phyloP scores from a whole-genome alignment of 2,797 vertebrate genomes.

The Babyrousa celebensis region DNA sequence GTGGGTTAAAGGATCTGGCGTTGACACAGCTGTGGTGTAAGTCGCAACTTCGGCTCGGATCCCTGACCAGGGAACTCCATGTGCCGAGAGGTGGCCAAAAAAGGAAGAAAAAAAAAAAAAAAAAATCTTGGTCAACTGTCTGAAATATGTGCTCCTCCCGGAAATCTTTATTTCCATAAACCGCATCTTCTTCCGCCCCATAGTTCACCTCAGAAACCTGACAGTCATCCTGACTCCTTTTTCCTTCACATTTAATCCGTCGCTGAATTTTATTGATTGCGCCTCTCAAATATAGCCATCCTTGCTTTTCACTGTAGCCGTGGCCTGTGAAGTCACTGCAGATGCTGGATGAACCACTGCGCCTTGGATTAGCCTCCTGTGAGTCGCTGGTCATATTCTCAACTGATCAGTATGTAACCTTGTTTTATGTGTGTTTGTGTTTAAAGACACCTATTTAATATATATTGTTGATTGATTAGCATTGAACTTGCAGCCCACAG shows the following conservation, averaged over 20 bases:
- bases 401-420: neutral
- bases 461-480: slow-evolving; percentile 7
- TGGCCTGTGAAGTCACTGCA: neutral
- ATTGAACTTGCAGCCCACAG: neutral
- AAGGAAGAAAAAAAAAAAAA: neutral
- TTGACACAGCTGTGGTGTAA: too few relatives aligned
- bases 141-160: neutral
- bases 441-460: neutral
- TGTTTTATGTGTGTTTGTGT: slow-evolving; percentile 32
- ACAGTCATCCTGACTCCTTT: neutral
- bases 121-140: neutral
- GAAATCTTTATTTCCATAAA: neutral
- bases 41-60: too few relatives aligned
- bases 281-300: neutral
- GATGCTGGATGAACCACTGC: neutral
- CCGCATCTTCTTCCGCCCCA: neutral
- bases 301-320: neutral
- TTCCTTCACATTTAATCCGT: slow-evolving; percentile 31
- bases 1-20: too few relatives aligned
- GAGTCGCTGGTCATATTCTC: neutral
- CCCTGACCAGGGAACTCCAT: too few relatives aligned
- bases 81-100: too few relatives aligned
- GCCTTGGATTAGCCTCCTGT: neutral
- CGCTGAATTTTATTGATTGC: neutral
- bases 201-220: neutral